Conservation (phyloP, 2,113 vertebrate genomes). For the Poeciliopsis occidentalis region DNA sequence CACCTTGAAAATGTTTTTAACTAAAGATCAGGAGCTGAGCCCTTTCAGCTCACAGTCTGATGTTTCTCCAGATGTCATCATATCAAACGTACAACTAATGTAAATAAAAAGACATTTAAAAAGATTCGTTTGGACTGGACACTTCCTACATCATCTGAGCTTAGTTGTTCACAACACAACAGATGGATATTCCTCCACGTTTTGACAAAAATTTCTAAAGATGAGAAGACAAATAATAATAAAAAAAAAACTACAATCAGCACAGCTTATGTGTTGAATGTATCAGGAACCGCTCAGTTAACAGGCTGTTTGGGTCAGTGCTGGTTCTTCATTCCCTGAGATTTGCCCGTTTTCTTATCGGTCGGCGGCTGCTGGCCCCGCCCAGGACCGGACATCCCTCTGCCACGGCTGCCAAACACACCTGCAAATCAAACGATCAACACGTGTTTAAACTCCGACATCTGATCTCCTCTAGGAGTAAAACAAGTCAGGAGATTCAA, state of each 20-base stretch:
- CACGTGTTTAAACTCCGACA: background rate
- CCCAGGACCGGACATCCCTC: conserved; percentile 82
- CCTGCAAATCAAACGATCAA: conserved; percentile 68
- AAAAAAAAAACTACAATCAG: conserved; percentile 38
- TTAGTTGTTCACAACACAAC: background rate
- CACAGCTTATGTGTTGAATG: conserved; percentile 36
- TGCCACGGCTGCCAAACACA: conserved; percentile 92
- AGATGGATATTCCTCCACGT: conserved; percentile 14
- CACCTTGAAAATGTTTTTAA: conserved; percentile 25
- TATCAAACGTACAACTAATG: conserved; percentile 11
- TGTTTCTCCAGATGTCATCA: conserved; percentile 2
- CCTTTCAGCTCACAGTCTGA: background rate
- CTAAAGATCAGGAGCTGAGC: conserved; percentile 27
- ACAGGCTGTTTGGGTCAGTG: conserved; percentile 72
- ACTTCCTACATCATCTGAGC: conserved; percentile 11
- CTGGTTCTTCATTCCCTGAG: conserved; percentile 85
- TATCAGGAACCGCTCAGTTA: conserved; percentile 30
- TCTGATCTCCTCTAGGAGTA: background rate
- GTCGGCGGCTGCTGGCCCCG: conserved; percentile 83
- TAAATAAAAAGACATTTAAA: conserved; percentile 13
- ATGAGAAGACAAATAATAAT: conserved; percentile 26
- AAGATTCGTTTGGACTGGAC: conserved; percentile 3
- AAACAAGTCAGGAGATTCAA: background rate
- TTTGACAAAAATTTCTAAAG: conserved; percentile 5
- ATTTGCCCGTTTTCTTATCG: conserved; percentile 91